Conservation (phyloP, 2,797 vertebrate species). For the Alosa sapidissima region DNA sequence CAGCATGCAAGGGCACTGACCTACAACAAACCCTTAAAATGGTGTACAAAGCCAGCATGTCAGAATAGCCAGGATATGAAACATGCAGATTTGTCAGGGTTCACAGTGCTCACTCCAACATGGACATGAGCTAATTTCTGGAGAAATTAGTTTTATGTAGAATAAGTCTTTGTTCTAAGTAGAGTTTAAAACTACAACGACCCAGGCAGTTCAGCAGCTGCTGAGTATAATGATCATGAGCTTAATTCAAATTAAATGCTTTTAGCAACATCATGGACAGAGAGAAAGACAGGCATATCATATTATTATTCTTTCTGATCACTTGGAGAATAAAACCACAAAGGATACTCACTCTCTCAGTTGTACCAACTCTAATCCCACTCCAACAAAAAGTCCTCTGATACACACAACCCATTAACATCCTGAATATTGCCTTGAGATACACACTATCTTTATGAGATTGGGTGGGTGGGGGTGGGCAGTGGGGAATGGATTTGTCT, state of each 20-base stretch:
- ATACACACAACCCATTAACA: background rate
- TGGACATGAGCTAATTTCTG: background rate
- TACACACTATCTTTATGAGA: constrained; percentile 46
- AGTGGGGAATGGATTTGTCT: constrained; percentile 22
- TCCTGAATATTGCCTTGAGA: constrained; percentile 41
- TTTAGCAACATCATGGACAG: background rate
- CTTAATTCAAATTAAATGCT: background rate
- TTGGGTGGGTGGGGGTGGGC: constrained; percentile 20
- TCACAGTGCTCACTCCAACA: background rate
- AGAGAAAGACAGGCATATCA: background rate
- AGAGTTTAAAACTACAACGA: background rate
- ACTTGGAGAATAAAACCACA: constrained; percentile 14
- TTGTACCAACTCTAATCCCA: background rate
- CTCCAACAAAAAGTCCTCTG: background rate
- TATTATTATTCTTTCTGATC: background rate
- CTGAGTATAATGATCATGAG: background rate
- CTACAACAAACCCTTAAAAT: background rate
- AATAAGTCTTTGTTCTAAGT: background rate
- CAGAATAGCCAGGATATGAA: background rate
- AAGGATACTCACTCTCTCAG: background rate
- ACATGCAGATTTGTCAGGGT: background rate
- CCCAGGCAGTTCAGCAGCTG: background rate
- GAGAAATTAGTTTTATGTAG: background rate
- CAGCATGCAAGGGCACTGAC: background rate
- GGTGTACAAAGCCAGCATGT: background rate